Conservation (phyloP, 92 coral and sea anemone genomes). For the Bergia sp. region DNA sequence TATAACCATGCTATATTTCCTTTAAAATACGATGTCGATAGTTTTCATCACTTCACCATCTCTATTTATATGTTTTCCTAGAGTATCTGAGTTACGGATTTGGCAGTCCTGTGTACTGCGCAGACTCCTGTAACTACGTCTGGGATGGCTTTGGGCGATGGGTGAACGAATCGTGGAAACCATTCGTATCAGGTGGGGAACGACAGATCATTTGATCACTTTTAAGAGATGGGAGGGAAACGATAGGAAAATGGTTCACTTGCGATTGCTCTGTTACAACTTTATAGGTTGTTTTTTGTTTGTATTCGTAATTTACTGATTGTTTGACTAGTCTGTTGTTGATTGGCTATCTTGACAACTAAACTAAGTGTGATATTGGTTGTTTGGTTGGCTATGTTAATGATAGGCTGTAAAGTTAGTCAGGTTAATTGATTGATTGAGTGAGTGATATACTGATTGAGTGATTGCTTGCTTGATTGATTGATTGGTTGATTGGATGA, state of each 20-base stretch:
- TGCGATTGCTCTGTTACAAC: background rate
- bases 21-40: background rate
- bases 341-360: background rate
- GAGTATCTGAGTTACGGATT: constrained; percentile 81
- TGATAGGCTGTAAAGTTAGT: too few species aligned
- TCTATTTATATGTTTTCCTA: constrained; percentile 10
- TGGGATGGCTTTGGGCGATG: constrained; percentile 99
- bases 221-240: background rate
- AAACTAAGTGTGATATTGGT: background rate
- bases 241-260: background rate
- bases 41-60: background rate
- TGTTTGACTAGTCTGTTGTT: background rate
- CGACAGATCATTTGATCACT: background rate
- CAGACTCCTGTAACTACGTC: constrained; percentile 66
- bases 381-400: too few species aligned
- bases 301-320: background rate
- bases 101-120: constrained; percentile 67
- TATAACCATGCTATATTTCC: background rate
- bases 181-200: constrained; percentile 72
- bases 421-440: too few species aligned
- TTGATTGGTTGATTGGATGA: too few species aligned
- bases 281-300: background rate
- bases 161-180: constrained; percentile 80
- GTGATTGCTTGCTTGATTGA: background rate
- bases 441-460: too few species aligned